A percentile compares a stretch with the other conserved stretches of the same genome.
These are phyloP conservation scores for Gnathonemus longibarbis DNA, from an alignment of 2,113 vertebrate species.

Conservation along the genomic window DNA sequence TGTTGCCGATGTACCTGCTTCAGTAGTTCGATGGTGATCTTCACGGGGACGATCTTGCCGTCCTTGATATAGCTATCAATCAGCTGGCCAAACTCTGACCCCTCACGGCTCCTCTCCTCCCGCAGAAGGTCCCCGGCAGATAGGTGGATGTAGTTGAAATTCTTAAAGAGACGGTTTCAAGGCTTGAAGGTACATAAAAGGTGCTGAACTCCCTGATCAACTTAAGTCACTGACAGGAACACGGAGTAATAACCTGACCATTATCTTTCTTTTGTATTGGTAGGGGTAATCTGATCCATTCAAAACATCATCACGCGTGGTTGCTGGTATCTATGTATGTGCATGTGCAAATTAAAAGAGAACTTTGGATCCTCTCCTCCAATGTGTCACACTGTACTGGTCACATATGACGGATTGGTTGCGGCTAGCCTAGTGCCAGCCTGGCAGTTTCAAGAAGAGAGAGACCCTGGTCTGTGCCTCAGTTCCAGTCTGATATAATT, in stretches of 20 bases:
- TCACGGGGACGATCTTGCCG: conserved; percentile 88
- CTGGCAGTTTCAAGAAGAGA: neutral
- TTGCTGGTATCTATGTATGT: neutral
- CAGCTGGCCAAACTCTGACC: conserved; percentile 80
- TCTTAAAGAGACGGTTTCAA: conserved; percentile 54
- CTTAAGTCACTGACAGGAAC: neutral
- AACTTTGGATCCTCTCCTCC: neutral
- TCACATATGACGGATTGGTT: neutral
- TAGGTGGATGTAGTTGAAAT: conserved; percentile 85
- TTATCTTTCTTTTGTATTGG: neutral
- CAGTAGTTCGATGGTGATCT: conserved; percentile 91
- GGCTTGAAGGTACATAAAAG: neutral
- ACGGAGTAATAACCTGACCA: neutral
- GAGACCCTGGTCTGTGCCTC: neutral
- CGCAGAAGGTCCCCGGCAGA: conserved; percentile 92
- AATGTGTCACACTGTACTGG: neutral
- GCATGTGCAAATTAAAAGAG: neutral
- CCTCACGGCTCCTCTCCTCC: conserved; percentile 76
- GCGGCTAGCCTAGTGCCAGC: neutral
- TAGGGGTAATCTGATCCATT: neutral
- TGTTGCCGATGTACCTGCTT: conserved; percentile 65
- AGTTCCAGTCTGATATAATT: neutral
- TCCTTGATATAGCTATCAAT: conserved; percentile 88
- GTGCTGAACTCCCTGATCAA: neutral
- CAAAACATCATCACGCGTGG: neutral